A percentile compares a stretch with the other conserved stretches of the same genome.
phyloP scores from a whole-genome alignment of 1,140 invertebrate genomes.

The Lepidurus couesii region DNA sequence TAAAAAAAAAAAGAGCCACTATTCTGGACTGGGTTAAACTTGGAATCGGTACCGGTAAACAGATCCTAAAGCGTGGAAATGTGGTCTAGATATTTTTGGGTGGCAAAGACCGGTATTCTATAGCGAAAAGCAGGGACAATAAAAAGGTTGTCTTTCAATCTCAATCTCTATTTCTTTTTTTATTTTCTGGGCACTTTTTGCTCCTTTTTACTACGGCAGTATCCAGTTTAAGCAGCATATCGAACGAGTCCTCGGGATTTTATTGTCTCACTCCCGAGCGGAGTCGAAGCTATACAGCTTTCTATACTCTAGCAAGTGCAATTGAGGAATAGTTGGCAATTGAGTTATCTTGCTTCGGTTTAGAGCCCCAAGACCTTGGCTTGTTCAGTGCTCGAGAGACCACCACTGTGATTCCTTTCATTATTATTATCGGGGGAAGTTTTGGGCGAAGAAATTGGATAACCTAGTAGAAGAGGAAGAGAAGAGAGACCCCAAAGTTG shows the following conservation, averaged over 20 bases:
- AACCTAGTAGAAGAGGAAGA: not conserved
- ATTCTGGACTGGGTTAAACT: not conserved
- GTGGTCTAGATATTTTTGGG: not conserved
- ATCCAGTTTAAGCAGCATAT: not conserved
- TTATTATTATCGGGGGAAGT: conserved; percentile 12
- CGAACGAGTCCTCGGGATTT: not conserved
- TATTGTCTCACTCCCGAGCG: not conserved
- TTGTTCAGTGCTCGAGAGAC: conserved; percentile 12
- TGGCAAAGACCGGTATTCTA: not conserved
- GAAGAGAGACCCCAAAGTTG: not conserved
- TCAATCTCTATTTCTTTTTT: too few species aligned
- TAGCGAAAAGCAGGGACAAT: not conserved
- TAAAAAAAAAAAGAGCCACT: not conserved
- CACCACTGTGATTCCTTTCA: conserved; percentile 15
- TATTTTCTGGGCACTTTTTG: not conserved
- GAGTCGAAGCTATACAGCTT: conserved; percentile 4
- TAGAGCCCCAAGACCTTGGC: not conserved
- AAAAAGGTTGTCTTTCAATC: not conserved
- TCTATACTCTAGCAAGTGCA: not conserved
- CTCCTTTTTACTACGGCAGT: not conserved
- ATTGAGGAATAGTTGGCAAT: conserved; percentile 1
- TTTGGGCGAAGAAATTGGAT: not conserved
- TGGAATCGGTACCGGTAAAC: conserved; percentile 16
- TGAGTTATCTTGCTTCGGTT: conserved; percentile 10
- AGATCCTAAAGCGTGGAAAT: not conserved